phyloP scores from a whole-genome alignment of 2,797 vertebrate genomes.

The Artibeus lituratus region DNA sequence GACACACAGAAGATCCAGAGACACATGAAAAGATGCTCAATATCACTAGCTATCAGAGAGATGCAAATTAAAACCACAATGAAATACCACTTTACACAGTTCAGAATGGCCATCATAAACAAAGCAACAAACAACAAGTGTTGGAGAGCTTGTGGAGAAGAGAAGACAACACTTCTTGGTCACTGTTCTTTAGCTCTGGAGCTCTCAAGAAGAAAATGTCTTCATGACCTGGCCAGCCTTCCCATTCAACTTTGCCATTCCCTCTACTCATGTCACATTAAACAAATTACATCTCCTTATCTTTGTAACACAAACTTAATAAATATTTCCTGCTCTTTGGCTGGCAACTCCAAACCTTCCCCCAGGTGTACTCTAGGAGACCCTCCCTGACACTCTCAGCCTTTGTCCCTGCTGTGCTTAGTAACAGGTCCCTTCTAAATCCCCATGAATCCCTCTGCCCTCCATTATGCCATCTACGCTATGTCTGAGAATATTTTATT shows the following conservation, averaged over 20 bases:
- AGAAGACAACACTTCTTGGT: neutral
- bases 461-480: neutral
- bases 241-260: neutral
- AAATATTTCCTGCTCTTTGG: neutral
- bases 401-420: neutral
- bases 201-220: neutral
- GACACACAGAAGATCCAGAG: too few relatives aligned
- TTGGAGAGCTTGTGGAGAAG: too few relatives aligned
- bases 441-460: fast-evolving
- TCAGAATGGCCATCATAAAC: too few relatives aligned
- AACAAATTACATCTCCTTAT: neutral
- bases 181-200: neutral
- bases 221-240: neutral
- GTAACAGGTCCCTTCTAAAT: neutral
- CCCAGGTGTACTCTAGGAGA: neutral
- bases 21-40: too few relatives aligned
- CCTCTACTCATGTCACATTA: neutral
- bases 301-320: neutral
- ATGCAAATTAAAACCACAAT: too few relatives aligned
- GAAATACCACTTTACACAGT: too few relatives aligned
- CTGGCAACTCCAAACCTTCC: neutral
- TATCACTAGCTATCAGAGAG: too few relatives aligned
- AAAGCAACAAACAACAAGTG: too few relatives aligned
- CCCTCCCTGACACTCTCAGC: neutral
- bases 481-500: neutral